Conservation (phyloP, 2,888 invertebrate species). For the Crocallis elinguaria region DNA sequence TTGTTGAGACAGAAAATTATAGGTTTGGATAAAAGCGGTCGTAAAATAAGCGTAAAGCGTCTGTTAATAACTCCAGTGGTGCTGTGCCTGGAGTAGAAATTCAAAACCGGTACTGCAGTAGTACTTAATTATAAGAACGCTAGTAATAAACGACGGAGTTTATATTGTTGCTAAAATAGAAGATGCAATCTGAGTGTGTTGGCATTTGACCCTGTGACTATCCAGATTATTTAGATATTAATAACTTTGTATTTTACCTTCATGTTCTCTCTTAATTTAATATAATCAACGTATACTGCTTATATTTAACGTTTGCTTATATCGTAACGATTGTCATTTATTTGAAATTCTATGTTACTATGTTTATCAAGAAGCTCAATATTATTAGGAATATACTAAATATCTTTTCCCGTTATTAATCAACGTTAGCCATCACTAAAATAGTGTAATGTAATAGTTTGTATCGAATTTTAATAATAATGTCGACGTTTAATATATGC, state of each 20-base stretch:
- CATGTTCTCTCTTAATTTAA: too few relatives aligned
- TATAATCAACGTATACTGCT: too few relatives aligned
- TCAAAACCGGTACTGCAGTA: conserved; percentile 54
- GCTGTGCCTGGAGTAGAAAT: conserved; percentile 17
- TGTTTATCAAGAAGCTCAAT: too few relatives aligned
- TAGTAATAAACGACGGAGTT: conserved; percentile 51
- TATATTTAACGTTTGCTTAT: too few relatives aligned
- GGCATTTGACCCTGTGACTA: conserved; percentile 64
- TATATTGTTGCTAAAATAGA: conserved; percentile 53
- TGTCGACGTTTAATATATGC: conserved; percentile 21
- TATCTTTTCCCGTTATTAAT: conserved; percentile 13
- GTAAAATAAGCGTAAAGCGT: conserved; percentile 15
- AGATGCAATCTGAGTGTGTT: conserved; percentile 63
- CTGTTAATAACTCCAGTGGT: conserved; percentile 5
- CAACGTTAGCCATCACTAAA: conserved; percentile 4
- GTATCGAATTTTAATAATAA: conserved; percentile 19
- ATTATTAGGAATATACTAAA: too few relatives aligned
- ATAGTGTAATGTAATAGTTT: conserved; percentile 20
- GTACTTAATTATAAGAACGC: conserved; percentile 51
- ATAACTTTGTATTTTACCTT: conserved; percentile 30
- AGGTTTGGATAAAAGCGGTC: conserved; percentile 13
- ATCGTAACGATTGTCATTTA: too few relatives aligned
- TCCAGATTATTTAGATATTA: conserved; percentile 52
- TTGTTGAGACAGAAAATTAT: conserved; percentile 31
- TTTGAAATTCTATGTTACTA: too few relatives aligned